Percentiles rank a stretch among this genome's conserved stretches.
These are phyloP conservation scores for Elymnias hypermnestra DNA, from an alignment of 1,140 invertebrate genomes.

Conservation along the genomic window DNA sequence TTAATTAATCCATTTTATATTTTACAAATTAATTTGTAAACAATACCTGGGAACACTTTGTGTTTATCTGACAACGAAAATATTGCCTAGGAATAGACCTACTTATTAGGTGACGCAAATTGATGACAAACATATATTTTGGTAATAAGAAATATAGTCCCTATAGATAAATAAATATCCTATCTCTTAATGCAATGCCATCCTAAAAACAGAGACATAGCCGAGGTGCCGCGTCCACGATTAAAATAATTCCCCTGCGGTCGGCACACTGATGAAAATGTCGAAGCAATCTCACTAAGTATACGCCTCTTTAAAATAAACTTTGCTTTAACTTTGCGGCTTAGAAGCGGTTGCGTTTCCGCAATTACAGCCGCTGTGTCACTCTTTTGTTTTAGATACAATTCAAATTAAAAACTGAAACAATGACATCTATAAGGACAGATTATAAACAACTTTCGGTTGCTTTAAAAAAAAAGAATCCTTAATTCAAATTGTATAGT, in stretches of 20 bases:
- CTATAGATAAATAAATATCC: not conserved
- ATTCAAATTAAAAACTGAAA: constrained; percentile 6
- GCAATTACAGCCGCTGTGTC: constrained; percentile 37
- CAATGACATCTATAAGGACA: not conserved
- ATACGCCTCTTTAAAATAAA: constrained; percentile 66
- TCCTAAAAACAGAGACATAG: constrained; percentile 20
- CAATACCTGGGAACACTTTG: too few relatives aligned
- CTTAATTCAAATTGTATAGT: too few relatives aligned
- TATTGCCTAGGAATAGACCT: too few relatives aligned
- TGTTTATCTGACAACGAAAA: too few relatives aligned
- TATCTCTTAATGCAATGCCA: constrained; percentile 9
- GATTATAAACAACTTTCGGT: too few relatives aligned
- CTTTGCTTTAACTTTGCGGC: constrained; percentile 48
- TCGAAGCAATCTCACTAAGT: constrained; percentile 57
- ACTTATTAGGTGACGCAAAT: too few relatives aligned
- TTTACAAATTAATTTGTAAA: too few relatives aligned
- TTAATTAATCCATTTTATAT: too few relatives aligned
- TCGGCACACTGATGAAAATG: constrained; percentile 55
- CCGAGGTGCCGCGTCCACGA: constrained; percentile 41
- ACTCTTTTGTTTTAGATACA: constrained; percentile 32
- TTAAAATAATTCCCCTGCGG: constrained; percentile 66
- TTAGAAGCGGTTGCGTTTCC: constrained; percentile 37
- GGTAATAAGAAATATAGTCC: too few relatives aligned
- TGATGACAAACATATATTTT: too few relatives aligned
- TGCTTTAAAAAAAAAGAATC: too few relatives aligned